These are phyloP conservation scores for Ctenochaetus hawaiiensis DNA, from an alignment of 2,797 vertebrate genomes.

Conservation along the genomic window DNA sequence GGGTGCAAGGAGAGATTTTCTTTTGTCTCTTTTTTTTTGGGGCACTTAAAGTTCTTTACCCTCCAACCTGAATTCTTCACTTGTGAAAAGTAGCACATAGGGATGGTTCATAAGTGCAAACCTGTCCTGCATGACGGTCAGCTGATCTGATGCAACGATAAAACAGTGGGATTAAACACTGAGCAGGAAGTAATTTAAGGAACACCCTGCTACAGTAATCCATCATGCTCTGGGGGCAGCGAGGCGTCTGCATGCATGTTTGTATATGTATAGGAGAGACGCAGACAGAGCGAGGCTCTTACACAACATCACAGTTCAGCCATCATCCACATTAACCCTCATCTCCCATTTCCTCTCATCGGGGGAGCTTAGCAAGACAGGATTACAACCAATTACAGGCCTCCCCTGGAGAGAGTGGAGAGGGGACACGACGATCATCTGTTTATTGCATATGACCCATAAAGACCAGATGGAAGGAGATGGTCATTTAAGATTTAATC, in stretches of 20 bases:
- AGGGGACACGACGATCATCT: conserved; percentile 60
- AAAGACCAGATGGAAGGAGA: conserved; percentile 49
- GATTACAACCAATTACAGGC: conserved; percentile 81
- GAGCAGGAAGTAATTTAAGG: conserved; percentile 57
- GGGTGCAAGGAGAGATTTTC: not conserved
- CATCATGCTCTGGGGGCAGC: conserved; percentile 57
- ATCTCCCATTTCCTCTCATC: conserved; percentile 67
- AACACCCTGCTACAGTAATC: conserved; percentile 60
- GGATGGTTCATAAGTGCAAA: conserved; percentile 27
- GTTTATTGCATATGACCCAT: conserved; percentile 60
- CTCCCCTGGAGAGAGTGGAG: conserved; percentile 54
- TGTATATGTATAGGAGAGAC: conserved; percentile 16
- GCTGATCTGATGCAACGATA: conserved; percentile 36
- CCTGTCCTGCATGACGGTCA: conserved; percentile 13
- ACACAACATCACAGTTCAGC: conserved; percentile 56
- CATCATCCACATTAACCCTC: conserved; percentile 65
- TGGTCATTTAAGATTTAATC: conserved; percentile 66
- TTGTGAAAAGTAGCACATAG: not conserved
- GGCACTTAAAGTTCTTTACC: not conserved
- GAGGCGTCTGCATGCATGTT: conserved; percentile 49
- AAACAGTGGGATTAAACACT: conserved; percentile 40
- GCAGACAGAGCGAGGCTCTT: conserved; percentile 48
- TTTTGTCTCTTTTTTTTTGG: not conserved
- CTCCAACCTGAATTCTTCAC: not conserved
- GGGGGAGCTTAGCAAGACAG: conserved; percentile 70